Base-by-base conservation (phyloP, 1,140 invertebrate genomes). In the Triops longicaudatus region DNA sequence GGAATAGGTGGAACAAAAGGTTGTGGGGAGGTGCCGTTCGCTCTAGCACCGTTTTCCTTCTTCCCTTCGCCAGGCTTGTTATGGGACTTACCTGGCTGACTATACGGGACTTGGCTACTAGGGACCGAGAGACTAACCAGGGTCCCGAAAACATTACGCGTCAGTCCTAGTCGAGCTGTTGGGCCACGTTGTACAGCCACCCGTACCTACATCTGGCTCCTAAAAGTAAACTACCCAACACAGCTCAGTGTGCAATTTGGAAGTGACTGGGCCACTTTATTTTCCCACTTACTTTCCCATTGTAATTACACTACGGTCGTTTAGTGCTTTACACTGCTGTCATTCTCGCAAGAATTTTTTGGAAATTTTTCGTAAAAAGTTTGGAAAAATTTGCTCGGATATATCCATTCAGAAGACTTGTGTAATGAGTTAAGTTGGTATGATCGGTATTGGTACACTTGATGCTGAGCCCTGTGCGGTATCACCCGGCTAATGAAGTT, bases 81-180 rank as follows among this genome's bases (percentile, higher is more conserved):
- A 37, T 37, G 31, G 31, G 31, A 37, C 31, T 37, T 37, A 37
- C 31, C 50, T 63, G 50, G 50, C 31, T 37, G 50, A 63, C 22
- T 22, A 22, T 63, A 63, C 50, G 50, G 50, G 50, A 50, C 14
- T 17, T 63, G 14, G 14, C 50, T 63, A n/a, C 50, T 17, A 22
- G 50, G 14, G 50, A 22, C 17, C 14, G 50, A 63, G 50, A 22
- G 50, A 63, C 50, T 63, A 63, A 63, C 50, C 50, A 6, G 50
- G 50, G 50, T n/a, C 7, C 50, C 7, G 50, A 11, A 63, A 63
- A 63, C 50, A 22, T 63, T 63, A 5, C 17, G 17, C 14, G 50
- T 63, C 50, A 63, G 50, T 63, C 50, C 50, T 63, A 63, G n/a
- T 63, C 14, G n/a, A 63, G 50, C 50, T 37, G 50, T 63, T 63